Evolutionary conservation across 2,797 vertebrate species (phyloP).

Genomic region (Pantherophis alleghaniensis): DNA sequence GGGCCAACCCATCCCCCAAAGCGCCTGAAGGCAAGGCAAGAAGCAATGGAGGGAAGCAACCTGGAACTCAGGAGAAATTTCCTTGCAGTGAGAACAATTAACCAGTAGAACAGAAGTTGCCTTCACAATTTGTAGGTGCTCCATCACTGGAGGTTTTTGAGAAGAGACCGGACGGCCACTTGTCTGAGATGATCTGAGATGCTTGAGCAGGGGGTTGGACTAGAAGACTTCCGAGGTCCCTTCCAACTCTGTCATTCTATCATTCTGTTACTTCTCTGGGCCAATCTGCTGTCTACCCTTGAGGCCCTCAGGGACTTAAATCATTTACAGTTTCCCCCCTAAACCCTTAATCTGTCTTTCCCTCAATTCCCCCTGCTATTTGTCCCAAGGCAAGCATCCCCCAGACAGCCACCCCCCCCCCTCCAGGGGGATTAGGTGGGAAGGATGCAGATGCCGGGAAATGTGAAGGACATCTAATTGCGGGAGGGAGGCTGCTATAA

Average conservation of each 20-base stretch:
- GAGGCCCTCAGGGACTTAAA: background rate
- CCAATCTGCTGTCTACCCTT: background rate
- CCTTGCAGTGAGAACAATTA: background rate
- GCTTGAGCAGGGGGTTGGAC: background rate
- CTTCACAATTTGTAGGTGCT: accelerated
- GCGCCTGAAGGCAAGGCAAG: background rate
- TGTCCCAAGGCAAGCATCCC: background rate
- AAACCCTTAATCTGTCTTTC: background rate
- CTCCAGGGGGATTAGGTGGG: background rate
- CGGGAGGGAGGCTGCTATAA: too few species aligned
- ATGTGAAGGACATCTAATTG: background rate
- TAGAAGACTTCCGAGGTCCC: background rate
- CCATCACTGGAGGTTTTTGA: background rate
- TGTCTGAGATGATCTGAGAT: background rate
- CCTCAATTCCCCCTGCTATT: background rate
- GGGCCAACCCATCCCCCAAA: background rate
- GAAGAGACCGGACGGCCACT: background rate
- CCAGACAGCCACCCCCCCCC: background rate
- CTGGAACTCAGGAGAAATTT: too few species aligned
- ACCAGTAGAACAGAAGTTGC: background rate
- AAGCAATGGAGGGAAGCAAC: background rate
- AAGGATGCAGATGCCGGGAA: background rate
- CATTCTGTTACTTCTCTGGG: background rate
- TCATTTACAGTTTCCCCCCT: background rate
- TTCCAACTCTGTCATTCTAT: background rate